Conservation (phyloP, 2,888 invertebrate species). For the Acleris holmiana region DNA sequence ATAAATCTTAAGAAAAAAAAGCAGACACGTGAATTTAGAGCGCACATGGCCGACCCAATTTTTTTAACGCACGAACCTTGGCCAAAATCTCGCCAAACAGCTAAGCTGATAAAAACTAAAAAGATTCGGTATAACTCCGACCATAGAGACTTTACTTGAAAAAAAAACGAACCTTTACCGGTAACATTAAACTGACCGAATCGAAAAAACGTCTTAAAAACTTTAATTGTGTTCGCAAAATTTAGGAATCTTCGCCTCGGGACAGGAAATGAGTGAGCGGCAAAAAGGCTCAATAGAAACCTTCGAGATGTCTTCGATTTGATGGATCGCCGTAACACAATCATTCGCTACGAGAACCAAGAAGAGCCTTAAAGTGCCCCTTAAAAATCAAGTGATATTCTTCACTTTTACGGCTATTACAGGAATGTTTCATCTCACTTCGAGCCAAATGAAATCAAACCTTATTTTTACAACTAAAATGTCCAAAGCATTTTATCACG, state of each 20-base stretch:
- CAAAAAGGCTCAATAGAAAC: constrained; percentile 73
- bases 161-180: constrained; percentile 54
- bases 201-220: constrained; percentile 62
- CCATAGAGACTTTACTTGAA: constrained; percentile 56
- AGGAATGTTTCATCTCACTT: constrained; percentile 42
- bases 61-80: constrained; percentile 12
- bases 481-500: not conserved
- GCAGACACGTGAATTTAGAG: not conserved
- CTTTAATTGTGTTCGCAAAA: constrained; percentile 75
- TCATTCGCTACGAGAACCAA: constrained; percentile 69
- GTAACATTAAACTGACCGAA: constrained; percentile 79
- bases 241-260: constrained; percentile 65
- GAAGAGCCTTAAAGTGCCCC: constrained; percentile 78
- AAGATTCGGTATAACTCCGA: constrained; percentile 48
- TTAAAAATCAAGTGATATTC: constrained; percentile 80
- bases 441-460: not conserved
- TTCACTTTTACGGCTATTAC: constrained; percentile 66
- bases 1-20: constrained; percentile 27
- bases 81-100: constrained; percentile 16
- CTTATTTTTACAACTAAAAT: not conserved
- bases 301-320: constrained; percentile 73
- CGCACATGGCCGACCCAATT: constrained; percentile 18
- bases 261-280: constrained; percentile 78
- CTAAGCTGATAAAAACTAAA: constrained; percentile 38
- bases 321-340: constrained; percentile 82